These are phyloP conservation scores for Polymixis flavicincta DNA, from an alignment of 2,888 invertebrate species.

Conservation along the genomic window DNA sequence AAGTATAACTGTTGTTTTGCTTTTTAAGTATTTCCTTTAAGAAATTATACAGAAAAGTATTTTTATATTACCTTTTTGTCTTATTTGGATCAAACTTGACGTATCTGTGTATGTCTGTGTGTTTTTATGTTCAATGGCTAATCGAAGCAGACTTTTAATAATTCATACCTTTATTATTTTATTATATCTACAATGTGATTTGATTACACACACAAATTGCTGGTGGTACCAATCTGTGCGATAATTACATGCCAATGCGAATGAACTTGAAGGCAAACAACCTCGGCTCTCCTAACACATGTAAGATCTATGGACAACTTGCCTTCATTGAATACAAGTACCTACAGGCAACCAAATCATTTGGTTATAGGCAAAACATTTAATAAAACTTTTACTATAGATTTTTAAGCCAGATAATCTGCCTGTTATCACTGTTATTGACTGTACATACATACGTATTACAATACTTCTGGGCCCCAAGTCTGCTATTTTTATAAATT, in stretches of 20 bases:
- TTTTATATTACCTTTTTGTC: neutral
- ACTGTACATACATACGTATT: slow-evolving; percentile 2
- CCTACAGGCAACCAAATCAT: neutral
- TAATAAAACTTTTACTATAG: neutral
- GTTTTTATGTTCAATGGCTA: neutral
- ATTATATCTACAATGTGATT: slow-evolving; percentile 18
- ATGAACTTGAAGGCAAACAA: slow-evolving; percentile 70
- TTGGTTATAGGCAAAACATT: neutral
- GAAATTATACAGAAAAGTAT: neutral
- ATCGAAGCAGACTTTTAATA: neutral
- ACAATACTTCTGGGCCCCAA: no score
- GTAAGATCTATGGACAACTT: slow-evolving; percentile 36
- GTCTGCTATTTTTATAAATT: no score
- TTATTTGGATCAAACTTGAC: neutral
- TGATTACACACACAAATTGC: slow-evolving; percentile 30
- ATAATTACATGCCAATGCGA: slow-evolving; percentile 65
- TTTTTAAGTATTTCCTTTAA: neutral
- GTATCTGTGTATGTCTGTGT: neutral
- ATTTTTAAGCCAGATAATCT: neutral
- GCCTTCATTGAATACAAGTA: slow-evolving; percentile 27
- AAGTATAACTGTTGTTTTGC: neutral
- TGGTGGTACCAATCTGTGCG: slow-evolving; percentile 6
- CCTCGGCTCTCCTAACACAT: slow-evolving; percentile 53
- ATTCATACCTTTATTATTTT: slow-evolving; percentile 16
- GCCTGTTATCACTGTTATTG: neutral